phyloP scores from a whole-genome alignment of 2,113 vertebrate genomes.

The Crotophaga sulcirostris region DNA sequence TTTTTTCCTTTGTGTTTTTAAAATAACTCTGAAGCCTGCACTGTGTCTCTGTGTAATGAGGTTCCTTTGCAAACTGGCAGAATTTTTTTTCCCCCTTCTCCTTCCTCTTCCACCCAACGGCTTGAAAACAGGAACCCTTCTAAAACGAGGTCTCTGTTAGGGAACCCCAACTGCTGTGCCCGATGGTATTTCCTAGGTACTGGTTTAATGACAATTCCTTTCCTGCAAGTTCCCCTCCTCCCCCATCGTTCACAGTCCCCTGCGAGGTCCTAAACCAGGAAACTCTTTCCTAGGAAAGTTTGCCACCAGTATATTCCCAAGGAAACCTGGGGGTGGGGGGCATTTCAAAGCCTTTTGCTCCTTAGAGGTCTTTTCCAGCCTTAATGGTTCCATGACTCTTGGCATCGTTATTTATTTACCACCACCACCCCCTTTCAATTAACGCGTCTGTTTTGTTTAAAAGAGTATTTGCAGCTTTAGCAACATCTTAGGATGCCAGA shows the following conservation, averaged over 20 bases:
- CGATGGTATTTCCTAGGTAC: too few species aligned
- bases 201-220: neutral
- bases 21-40: neutral
- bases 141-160: neutral
- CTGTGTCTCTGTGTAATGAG: fast-evolving
- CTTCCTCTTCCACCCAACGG: neutral
- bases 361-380: neutral
- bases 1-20: neutral
- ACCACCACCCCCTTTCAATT: neutral
- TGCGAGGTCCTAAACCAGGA: neutral
- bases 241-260: neutral
- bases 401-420: neutral
- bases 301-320: neutral
- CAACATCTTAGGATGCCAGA: neutral
- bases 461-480: neutral
- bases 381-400: neutral
- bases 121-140: neutral
- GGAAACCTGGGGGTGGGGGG: neutral
- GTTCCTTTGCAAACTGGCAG: neutral
- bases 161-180: neutral
- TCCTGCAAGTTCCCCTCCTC: neutral
- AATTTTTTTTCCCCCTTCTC: neutral
- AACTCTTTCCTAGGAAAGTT: neutral
- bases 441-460: neutral
- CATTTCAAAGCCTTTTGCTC: neutral